These are phyloP conservation scores for Botia almorhae DNA, from an alignment of 2,797 vertebrate species.

Conservation along the genomic window DNA sequence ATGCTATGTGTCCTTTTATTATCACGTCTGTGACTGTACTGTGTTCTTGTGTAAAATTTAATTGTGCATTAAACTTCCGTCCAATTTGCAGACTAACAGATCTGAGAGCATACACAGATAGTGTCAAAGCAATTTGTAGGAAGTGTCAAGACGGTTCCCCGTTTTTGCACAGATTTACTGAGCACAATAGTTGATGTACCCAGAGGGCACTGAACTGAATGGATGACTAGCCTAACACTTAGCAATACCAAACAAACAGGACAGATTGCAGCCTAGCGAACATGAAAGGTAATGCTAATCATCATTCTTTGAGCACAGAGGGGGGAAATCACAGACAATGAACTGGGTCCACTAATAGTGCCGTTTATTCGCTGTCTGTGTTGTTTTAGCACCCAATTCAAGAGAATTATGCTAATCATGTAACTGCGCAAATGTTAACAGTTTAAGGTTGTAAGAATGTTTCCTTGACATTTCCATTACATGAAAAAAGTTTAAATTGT, in stretches of 20 bases:
- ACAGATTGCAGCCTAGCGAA: conserved; percentile 28
- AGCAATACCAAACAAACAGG: conserved; percentile 34
- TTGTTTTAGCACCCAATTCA: background rate
- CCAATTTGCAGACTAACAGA: conserved; percentile 19
- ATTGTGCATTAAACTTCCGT: conserved; percentile 24
- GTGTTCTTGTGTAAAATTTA: conserved; percentile 19
- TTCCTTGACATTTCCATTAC: too few relatives aligned
- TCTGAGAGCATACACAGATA: conserved; percentile 13
- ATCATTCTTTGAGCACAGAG: conserved; percentile 37
- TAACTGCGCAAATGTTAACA: background rate
- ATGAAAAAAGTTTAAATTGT: too few relatives aligned
- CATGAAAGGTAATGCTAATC: conserved; percentile 38
- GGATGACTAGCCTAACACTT: conserved; percentile 26
- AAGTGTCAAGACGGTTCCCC: conserved; percentile 19
- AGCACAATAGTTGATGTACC: conserved; percentile 33
- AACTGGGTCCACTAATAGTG: background rate
- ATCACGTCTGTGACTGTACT: background rate
- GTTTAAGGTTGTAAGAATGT: too few relatives aligned
- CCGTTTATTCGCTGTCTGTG: background rate
- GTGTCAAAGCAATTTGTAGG: conserved; percentile 35
- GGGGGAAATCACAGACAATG: background rate
- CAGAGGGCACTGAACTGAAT: conserved; percentile 23
- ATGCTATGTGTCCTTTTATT: conserved; percentile 10
- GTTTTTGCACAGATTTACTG: conserved; percentile 36
- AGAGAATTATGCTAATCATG: background rate